Base-by-base conservation (phyloP, 2,888 invertebrate species). In the Habrosyne pyritoides region DNA sequence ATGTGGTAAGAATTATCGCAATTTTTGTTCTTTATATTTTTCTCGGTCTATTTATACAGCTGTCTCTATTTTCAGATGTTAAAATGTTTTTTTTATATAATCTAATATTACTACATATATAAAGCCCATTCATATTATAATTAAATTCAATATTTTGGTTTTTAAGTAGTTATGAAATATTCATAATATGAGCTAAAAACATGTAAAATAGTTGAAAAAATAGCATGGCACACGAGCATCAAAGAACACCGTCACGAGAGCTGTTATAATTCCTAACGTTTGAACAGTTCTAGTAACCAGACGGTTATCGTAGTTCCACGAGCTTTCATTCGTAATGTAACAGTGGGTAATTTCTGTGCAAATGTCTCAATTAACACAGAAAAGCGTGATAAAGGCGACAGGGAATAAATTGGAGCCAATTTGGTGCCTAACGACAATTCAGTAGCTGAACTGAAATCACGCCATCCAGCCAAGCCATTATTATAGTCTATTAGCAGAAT, bases 331-430 rank as follows among this genome's bases (percentile, higher is more conserved):
- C 65, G 64, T 66, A 62, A 57, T 73, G 55, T 67, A 64, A 73
- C 75, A 71, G 71, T 69, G 59, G 68, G 78, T 75, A 78, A 87
- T 86, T 84, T 81, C 79, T 78, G 77, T 81, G 84, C 82, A 87
- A 88, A 87, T 87, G 86, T 84, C 86, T 86, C 85, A 87, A 87
- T 87, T 87, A 86, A 82, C 85, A 82, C 75, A 73, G 77, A 77
- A 84, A 83, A 81, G 77, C 76, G 76, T 79, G 81, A 86, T 86
- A 82, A 85, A 82, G 75, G 81, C 80, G 83, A 82, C 84, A 73
- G 65, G 61, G 77, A 84, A 85, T 86, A 84, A 84, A 87, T 86
- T 82, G 77, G 74, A 64, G 62, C 69, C 79, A 80, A 86, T 87
- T 86, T 83, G 76, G 77, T 77, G 71, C 72, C 73, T 74, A 73